phyloP scores from a whole-genome alignment of 2,888 invertebrate genomes.

The Meteorus cinctellus region DNA sequence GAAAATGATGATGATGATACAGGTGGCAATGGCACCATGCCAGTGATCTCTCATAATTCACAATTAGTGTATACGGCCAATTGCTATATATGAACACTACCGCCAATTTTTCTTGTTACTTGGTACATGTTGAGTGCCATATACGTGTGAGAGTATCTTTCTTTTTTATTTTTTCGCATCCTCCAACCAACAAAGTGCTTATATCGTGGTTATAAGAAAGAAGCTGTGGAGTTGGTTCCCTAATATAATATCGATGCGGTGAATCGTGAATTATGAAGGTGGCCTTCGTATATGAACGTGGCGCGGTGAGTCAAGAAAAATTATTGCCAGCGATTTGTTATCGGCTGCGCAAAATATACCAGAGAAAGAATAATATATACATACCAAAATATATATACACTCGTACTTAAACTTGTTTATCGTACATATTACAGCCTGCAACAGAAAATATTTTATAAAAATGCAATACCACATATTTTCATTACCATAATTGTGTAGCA shows the following conservation, averaged over 20 bases:
- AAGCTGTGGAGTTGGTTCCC: slow-evolving; percentile 19
- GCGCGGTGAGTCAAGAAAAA: slow-evolving; percentile 28
- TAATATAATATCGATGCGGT: slow-evolving; percentile 34
- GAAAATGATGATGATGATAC: slow-evolving; percentile 11
- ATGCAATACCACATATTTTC: background rate
- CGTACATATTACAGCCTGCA: background rate
- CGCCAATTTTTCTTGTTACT: background rate
- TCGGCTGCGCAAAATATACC: slow-evolving; percentile 16
- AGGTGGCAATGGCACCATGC: background rate
- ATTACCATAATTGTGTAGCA: no score
- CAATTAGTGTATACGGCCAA: slow-evolving; percentile 6
- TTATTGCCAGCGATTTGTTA: slow-evolving; percentile 36
- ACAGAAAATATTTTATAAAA: background rate
- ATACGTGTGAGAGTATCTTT: background rate
- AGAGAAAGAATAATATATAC: slow-evolving; percentile 7
- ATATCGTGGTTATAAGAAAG: background rate
- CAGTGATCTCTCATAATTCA: slow-evolving; percentile 10
- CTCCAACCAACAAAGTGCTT: background rate
- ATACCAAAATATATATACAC: background rate
- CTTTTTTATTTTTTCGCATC: background rate
- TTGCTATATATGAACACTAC: slow-evolving; percentile 8
- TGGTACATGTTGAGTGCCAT: slow-evolving; percentile 1
- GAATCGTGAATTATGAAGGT: slow-evolving; percentile 38
- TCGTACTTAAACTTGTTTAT: background rate
- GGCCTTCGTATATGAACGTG: background rate